Base-by-base conservation (phyloP, 2,797 vertebrate genomes). In the Salarias fasciatus region DNA sequence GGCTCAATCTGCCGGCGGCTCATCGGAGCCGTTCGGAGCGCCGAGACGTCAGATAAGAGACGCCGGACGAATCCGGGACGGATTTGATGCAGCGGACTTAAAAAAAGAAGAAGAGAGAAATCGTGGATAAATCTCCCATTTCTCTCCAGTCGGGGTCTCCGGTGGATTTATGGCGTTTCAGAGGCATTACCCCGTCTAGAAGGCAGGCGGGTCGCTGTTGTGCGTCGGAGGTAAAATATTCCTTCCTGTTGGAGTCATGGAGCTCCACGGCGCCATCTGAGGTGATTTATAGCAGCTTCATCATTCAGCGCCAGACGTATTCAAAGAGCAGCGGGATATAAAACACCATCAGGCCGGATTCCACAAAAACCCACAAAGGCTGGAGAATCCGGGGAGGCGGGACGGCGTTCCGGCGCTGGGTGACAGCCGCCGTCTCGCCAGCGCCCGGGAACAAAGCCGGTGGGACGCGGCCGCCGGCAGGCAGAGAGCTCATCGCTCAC, bases 271-370 rank as follows among this genome's bases (percentile, higher is more conserved):
- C 43, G 6, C 59, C 46, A 69, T 70, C 62, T 53, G 63, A 64
- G 80, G 41, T 83, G 84, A 86, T 87, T 87, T 80, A 82, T 70
- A 48, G 65, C 15, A 62, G 63, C 12, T 74, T 55, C 73, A 77
- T 85, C 80, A 56, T 37, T 81, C 79, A 83, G 68, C 2, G 15
- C 35, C 67, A 74, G 40, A 29, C 64, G 46, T 40, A 58, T 30
- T 48, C 53, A 57, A 69, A 77, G 69, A 73, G 52, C 62, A 36
- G n/a, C 15, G 59, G 48, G 70, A 66, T 57, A 64, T 59, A 72
- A 83, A 83, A 84, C 14, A 63, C 59, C 72, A 77, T 84, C 75
- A 74, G 53, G 42, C 28, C 30, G 54, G 71, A 74, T 77, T 69
- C 6, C 69, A 44, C 6, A 4, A 15, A 41, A 6, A 35, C 9